Conservation (phyloP, 2,797 vertebrate species). For the Melanotaenia pygmaea region DNA sequence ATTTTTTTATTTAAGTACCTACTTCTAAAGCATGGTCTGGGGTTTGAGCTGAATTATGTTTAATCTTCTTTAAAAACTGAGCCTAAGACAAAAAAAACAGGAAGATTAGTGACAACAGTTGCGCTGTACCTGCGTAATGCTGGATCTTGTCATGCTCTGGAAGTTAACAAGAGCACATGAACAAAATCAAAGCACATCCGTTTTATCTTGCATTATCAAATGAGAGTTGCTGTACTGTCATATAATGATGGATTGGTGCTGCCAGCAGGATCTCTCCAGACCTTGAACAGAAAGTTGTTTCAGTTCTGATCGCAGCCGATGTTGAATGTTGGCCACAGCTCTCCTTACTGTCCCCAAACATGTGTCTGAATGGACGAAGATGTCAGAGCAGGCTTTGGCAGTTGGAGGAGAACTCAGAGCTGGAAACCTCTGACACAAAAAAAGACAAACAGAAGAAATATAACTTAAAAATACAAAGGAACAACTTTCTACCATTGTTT, state of each 20-base stretch:
- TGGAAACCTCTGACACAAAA: slow-evolving; percentile 65
- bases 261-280: slow-evolving; percentile 11
- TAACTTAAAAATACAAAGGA: too few relatives aligned
- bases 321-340: slow-evolving; percentile 43
- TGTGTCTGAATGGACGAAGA: slow-evolving; percentile 59
- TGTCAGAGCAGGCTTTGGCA: slow-evolving; percentile 54
- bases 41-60: not conserved
- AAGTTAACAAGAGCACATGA: slow-evolving; percentile 16
- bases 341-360: slow-evolving; percentile 68
- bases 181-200: not conserved
- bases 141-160: slow-evolving; percentile 74
- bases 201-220: not conserved
- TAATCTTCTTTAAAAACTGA: not conserved
- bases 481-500: too few relatives aligned
- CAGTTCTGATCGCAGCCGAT: slow-evolving; percentile 55
- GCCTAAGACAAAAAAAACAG: not conserved
- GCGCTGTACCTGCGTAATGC: slow-evolving; percentile 72
- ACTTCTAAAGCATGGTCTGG: not conserved
- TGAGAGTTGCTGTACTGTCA: not conserved
- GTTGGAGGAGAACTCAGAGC: slow-evolving; percentile 38
- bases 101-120: not conserved
- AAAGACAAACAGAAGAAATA: slow-evolving; percentile 8
- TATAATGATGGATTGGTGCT: fast-evolving
- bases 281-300: slow-evolving; percentile 65
- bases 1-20: not conserved